These are phyloP conservation scores for Macaria notata DNA, from an alignment of 2,888 invertebrate genomes.

Conservation along the genomic window DNA sequence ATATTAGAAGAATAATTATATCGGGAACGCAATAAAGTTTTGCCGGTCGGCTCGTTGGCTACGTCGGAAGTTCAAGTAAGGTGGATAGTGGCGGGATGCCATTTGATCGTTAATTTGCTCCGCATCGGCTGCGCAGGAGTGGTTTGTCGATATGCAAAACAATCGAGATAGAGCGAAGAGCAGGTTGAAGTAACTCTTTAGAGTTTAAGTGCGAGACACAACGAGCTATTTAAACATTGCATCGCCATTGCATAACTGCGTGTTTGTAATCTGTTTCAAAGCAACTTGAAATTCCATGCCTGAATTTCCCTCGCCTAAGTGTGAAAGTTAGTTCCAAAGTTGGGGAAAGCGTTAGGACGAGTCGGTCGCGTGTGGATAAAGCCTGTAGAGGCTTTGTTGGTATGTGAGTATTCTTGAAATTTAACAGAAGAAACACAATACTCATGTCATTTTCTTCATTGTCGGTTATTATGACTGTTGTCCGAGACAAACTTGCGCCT, in stretches of 20 bases:
- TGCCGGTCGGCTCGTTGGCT: slow-evolving; percentile 39
- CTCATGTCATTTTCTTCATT: slow-evolving; percentile 17
- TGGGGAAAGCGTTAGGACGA: slow-evolving; percentile 10
- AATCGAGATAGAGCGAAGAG: slow-evolving; percentile 68
- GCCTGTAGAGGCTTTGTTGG: slow-evolving; percentile 13
- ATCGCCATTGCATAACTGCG: slow-evolving; percentile 22
- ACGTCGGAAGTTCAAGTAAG: slow-evolving; percentile 56
- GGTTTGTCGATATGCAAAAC: slow-evolving; percentile 75
- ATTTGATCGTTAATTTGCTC: slow-evolving; percentile 75
- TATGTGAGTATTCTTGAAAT: slow-evolving; percentile 15
- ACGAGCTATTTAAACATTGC: neutral
- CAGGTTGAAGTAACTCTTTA: slow-evolving; percentile 45
- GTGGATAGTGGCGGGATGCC: slow-evolving; percentile 58
- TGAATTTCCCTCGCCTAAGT: neutral
- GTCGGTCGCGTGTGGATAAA: slow-evolving; percentile 8
- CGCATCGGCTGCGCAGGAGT: slow-evolving; percentile 58
- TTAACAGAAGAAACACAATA: slow-evolving; percentile 20
- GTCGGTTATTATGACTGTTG: slow-evolving; percentile 17
- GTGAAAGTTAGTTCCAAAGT: slow-evolving; percentile 9
- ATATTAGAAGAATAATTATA: slow-evolving; percentile 38
- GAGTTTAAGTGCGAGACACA: slow-evolving; percentile 41
- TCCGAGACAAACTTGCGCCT: slow-evolving; percentile 34
- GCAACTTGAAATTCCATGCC: neutral
- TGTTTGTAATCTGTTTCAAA: too few species aligned
- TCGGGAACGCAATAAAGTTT: slow-evolving; percentile 37